These are phyloP conservation scores for Chionis minor DNA, from an alignment of 2,113 vertebrate genomes.

Conservation along the genomic window DNA sequence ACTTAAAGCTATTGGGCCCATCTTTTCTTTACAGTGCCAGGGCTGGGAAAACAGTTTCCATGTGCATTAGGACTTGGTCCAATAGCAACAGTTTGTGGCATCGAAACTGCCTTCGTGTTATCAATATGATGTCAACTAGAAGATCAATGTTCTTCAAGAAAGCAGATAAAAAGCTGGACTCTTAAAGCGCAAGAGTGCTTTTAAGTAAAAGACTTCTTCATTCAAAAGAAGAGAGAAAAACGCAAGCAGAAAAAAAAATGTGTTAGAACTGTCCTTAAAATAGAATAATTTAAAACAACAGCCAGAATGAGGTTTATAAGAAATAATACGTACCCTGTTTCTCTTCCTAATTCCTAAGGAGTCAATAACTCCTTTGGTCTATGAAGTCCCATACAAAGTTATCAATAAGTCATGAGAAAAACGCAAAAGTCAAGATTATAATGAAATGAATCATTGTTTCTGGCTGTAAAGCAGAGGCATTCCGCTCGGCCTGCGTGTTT, in stretches of 20 bases:
- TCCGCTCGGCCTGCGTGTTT: background rate
- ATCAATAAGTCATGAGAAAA: constrained; percentile 67
- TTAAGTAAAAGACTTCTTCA: background rate
- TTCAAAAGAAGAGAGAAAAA: background rate
- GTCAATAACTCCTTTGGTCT: constrained; percentile 45
- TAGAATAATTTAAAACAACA: background rate
- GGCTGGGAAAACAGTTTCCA: background rate
- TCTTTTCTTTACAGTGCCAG: background rate
- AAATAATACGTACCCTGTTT: background rate
- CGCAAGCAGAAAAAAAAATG: background rate
- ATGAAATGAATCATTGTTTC: constrained; percentile 57
- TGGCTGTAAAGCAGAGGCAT: constrained; percentile 18
- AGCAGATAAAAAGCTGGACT: background rate
- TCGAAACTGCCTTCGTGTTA: background rate
- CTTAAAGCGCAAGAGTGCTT: background rate
- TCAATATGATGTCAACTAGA: background rate
- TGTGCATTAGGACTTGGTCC: background rate
- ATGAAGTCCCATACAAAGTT: constrained; percentile 20
- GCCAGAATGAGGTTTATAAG: background rate
- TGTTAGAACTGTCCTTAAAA: background rate
- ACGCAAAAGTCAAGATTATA: constrained; percentile 47
- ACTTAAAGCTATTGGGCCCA: background rate
- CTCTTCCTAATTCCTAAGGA: constrained; percentile 41
- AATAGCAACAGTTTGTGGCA: background rate
- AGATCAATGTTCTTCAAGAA: background rate